Evolutionary conservation across 2,888 invertebrate species (phyloP), one percentile per base, ranked within the genome.

Genomic region (Coelopa pilipes): DNA sequence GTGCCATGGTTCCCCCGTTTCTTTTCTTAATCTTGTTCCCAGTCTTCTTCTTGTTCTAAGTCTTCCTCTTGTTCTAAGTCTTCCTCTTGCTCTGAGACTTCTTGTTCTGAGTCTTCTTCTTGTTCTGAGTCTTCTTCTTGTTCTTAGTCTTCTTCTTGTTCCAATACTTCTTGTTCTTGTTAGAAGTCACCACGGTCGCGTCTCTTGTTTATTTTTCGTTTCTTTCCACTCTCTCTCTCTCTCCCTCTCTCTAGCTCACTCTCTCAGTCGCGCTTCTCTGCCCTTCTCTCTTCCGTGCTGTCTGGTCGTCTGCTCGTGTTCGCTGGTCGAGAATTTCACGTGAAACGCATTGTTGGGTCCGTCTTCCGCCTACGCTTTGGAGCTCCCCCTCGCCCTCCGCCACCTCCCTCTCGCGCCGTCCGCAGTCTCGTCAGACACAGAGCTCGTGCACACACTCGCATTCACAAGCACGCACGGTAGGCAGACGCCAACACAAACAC

Each of bases 281-380:
- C 34, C 34, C 7, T 34, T 4, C 34, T 34, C 34, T 34, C 34
- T 34, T 7, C 15, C 11, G 9, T 60, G 60, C 24, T 60, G n/a
- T 62, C 34, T 62, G 24, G 62, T 62, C 45, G 62, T 62, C 46
- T 10, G 13, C 17, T 63, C 17, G 34, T 34, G 34, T 34, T 34
- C n/a, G 50, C 19, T 57, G 17, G 57, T 57, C 21, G n/a, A 17
- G n/a, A 57, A 57, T 57, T 57, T 57, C 57, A 57, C 57, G 57
- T 57, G 57, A 57, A 57, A 34, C 57, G 17, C 57, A 19, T 57
- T 57, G 57, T 21, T 57, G 34, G 34, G 34, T 34, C 34, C n/a
- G 17, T 57, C 21, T 57, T 57, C 57, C 57, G 57, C 57, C 57
- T 57, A 11, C 21, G 57, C 57, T 57, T 57, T 57, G n/a, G 57